Base-by-base conservation (phyloP, 2,888 invertebrate genomes). In the Lasioglossum marginatum region DNA sequence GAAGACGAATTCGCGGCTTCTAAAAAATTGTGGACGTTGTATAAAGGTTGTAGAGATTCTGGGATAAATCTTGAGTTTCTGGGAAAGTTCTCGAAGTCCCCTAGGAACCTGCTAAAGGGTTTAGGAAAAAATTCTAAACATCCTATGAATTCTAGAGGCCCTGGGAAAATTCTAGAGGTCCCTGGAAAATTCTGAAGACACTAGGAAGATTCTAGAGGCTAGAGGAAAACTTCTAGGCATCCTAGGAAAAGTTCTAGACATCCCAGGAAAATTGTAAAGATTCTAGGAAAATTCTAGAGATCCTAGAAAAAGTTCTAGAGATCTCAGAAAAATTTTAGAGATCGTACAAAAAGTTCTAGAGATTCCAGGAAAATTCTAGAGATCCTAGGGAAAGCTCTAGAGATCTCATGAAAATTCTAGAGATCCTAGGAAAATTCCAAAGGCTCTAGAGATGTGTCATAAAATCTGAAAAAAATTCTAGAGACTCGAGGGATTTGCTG, bases 261-360 rank as follows among this genome's bases (percentile, higher is more conserved):
- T 2, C 0, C 5, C 5, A 48, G 19, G 48, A 48, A 19, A 19
- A 4, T 48, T 48, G 19, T 48, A 4, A 0, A 16, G 14, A 3
- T 45, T 0, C 0, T 8, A 52, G 23, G n/a, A n/a, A 12, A 3
- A 10, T n/a, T 8, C 8, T n/a, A n/a, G 10, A 52, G 0, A 6
- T n/a, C 52, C 2, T 10, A 2, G 4, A 1, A 10, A n/a, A n/a
- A 3, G 0, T 3, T 8, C 3, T 57, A 57, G 10, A 10, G 10
- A 23, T 10, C 0, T 0, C 0, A 3, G 2, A 1, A 10, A 57
- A 10, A n/a, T 8, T n/a, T 0, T n/a, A 4, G n/a, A 57, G 1
- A 10, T 1, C 0, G n/a, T 2, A 12, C 0, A 0, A 19, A 40
- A 48, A 5, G 6, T 19, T 19, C 19, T 48, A 48, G 19, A 45